Evolutionary conservation across 2,113 vertebrate genomes (phyloP).

Genomic region (Apistogramma diplotaenia): DNA sequence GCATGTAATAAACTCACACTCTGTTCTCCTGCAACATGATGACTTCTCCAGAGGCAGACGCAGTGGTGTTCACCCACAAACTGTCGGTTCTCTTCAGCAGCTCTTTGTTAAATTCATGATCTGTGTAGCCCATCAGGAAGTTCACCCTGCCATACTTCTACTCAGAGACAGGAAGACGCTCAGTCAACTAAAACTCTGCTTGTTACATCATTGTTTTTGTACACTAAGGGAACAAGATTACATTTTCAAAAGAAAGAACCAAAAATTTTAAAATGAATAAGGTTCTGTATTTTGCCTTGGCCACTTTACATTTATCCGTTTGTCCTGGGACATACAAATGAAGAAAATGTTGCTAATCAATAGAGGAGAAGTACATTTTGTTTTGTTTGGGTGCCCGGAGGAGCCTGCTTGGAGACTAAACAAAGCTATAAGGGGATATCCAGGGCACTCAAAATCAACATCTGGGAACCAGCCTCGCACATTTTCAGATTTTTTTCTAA

Average conservation of each 20-base stretch:
- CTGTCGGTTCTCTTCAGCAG: not conserved
- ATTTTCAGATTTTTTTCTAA: too few relatives aligned
- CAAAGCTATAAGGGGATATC: too few relatives aligned
- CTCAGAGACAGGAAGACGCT: not conserved
- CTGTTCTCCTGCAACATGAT: not conserved
- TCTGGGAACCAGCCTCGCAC: too few relatives aligned
- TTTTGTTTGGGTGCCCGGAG: too few relatives aligned
- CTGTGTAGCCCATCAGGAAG: not conserved
- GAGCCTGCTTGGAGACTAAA: too few relatives aligned
- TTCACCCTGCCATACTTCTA: not conserved
- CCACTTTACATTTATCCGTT: too few relatives aligned
- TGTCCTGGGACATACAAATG: too few relatives aligned
- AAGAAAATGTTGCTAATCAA: too few relatives aligned
- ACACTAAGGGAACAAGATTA: too few relatives aligned
- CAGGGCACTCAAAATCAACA: too few relatives aligned
- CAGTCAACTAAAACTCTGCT: not conserved
- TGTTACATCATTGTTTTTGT: not conserved
- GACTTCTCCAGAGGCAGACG: rapidly evolving
- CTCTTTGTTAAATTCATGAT: rapidly evolving
- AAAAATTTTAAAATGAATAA: not conserved
- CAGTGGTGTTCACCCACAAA: rapidly evolving
- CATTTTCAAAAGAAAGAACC: not conserved
- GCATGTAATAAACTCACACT: slow-evolving; percentile 20
- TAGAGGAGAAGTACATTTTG: too few relatives aligned
- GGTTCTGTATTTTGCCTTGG: too few relatives aligned